Evolutionary conservation across 2,888 invertebrate genomes (phyloP).

Genomic region (Palloptera scutellata): DNA sequence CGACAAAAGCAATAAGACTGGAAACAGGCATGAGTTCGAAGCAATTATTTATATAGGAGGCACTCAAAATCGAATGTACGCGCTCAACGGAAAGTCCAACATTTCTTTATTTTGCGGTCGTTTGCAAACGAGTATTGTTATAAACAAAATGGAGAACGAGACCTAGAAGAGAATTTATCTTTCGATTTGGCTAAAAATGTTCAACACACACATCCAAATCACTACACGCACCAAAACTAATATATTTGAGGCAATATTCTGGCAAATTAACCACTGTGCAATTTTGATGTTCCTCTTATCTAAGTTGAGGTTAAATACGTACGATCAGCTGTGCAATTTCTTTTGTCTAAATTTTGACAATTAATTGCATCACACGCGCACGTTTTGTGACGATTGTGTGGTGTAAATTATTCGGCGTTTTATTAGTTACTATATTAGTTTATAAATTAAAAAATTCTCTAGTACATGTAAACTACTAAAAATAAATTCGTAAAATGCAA

Average conservation of each 20-base stretch:
- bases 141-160: no score
- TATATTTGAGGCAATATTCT: no score
- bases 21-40: no score
- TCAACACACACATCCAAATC: no score
- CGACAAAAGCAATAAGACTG: no score
- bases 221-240: neutral
- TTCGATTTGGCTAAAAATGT: no score
- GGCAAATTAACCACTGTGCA: neutral
- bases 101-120: no score
- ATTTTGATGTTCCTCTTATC: conserved; percentile 26
- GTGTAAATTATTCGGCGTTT: conserved; percentile 25
- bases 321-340: conserved; percentile 33
- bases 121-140: no score
- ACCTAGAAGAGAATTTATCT: no score
- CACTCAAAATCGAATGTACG: no score
- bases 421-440: conserved; percentile 10
- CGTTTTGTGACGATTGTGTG: conserved; percentile 20
- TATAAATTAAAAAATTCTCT: neutral
- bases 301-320: conserved; percentile 37
- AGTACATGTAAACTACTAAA: neutral
- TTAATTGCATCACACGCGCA: conserved; percentile 42
- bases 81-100: no score
- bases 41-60: no score
- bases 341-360: conserved; percentile 28
- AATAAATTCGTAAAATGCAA: conserved; percentile 48